These are phyloP conservation scores for Megamerina dolium DNA, from an alignment of 2,888 invertebrate genomes.

Conservation along the genomic window DNA sequence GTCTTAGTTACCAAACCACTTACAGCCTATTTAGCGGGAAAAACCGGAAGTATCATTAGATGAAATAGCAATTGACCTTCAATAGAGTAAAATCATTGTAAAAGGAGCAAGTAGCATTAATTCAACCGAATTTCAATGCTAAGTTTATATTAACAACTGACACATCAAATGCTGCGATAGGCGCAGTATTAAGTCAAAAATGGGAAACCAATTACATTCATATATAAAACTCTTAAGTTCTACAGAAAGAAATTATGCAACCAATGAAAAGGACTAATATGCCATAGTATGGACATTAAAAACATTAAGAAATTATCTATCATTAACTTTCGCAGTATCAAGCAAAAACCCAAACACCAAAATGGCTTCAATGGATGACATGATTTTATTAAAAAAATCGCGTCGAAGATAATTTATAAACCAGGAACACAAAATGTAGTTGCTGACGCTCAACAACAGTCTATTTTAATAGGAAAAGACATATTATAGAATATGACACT, in stretches of 20 bases:
- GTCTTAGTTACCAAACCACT: no score
- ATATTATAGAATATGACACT: conserved; percentile 2
- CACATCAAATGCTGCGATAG: no score
- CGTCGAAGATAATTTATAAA: background rate
- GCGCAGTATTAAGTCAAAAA: conserved; percentile 3
- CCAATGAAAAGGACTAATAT: conserved; percentile 3
- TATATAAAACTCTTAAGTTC: background rate
- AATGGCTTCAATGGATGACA: no score
- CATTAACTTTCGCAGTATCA: no score
- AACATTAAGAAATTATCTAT: no score
- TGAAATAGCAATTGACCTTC: conserved; percentile 23
- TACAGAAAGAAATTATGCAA: no score
- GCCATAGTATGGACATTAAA: conserved; percentile 5
- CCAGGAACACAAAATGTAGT: conserved; percentile 3
- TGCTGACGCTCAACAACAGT: conserved; percentile 4
- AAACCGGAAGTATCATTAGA: background rate
- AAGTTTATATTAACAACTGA: no score
- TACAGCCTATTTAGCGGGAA: no score
- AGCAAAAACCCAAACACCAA: no score
- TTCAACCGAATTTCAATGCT: no score
- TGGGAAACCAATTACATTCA: conserved; percentile 7
- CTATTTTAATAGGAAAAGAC: conserved; percentile 4
- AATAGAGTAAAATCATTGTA: conserved; percentile 19
- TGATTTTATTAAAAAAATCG: no score
- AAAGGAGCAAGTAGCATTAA: conserved; percentile 1